Evolutionary conservation across 2,888 invertebrate species (phyloP).

Genomic region (Drosophila histrio): DNA sequence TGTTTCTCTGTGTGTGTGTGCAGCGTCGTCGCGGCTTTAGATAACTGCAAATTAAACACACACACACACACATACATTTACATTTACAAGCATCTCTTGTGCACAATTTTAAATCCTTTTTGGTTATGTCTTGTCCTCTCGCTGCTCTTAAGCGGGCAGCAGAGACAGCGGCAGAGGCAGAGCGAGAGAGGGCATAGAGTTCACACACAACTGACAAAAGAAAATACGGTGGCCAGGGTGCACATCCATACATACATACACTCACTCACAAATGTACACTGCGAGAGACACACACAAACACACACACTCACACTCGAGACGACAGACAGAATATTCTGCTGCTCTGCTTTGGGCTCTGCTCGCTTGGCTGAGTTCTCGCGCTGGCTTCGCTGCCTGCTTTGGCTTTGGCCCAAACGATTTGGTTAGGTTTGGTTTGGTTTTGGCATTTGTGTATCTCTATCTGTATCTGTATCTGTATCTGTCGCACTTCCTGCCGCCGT

Average conservation of each 20-base stretch:
- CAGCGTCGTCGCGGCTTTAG: constrained; percentile 38
- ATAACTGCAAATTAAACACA: constrained; percentile 47
- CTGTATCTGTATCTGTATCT: constrained; percentile 69
- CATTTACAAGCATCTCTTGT: constrained; percentile 27
- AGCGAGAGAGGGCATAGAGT: constrained; percentile 51
- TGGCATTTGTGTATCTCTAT: constrained; percentile 53
- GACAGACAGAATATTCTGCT: constrained; percentile 47
- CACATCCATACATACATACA: constrained; percentile 41
- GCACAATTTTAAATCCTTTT: constrained; percentile 55
- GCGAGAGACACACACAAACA: constrained; percentile 27
- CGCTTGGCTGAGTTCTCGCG: constrained; percentile 69
- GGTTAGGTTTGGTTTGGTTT: constrained; percentile 53
- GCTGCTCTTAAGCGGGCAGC: not conserved
- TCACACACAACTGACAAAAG: constrained; percentile 69
- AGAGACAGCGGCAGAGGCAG: not conserved
- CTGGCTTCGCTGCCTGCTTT: constrained; percentile 55
- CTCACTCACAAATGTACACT: constrained; percentile 18
- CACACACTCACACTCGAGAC: constrained; percentile 29
- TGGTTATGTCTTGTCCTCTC: constrained; percentile 23
- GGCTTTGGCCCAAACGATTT: constrained; percentile 66
- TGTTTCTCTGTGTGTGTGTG: constrained; percentile 10
- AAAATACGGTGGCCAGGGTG: constrained; percentile 60
- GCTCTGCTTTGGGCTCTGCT: constrained; percentile 39
- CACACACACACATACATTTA: constrained; percentile 5
- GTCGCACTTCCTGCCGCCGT: constrained; percentile 69